phyloP scores from a whole-genome alignment of 2,888 invertebrate species.

The Notocelia uddmanniana region DNA sequence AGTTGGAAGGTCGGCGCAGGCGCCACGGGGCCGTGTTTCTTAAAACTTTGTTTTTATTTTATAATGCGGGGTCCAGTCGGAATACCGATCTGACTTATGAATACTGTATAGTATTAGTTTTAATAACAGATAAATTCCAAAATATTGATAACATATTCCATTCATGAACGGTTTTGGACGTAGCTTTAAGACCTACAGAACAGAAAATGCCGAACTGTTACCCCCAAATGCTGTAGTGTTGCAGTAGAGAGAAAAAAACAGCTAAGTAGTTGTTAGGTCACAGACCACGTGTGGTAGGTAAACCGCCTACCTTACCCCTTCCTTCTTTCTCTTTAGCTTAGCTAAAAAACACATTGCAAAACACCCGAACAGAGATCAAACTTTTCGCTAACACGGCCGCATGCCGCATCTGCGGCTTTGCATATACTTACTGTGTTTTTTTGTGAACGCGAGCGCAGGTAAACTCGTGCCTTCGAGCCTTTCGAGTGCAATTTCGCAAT shows the following conservation, averaged over 20 bases:
- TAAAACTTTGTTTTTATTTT: constrained; percentile 79
- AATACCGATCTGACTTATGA: constrained; percentile 65
- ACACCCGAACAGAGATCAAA: background rate
- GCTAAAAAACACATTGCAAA: background rate
- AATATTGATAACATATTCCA: constrained; percentile 6
- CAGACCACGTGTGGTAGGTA: too few species aligned
- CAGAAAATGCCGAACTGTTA: too few species aligned
- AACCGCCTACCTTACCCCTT: too few species aligned
- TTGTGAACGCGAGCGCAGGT: constrained; percentile 31
- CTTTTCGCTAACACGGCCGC: constrained; percentile 4
- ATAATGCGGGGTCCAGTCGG: constrained; percentile 74
- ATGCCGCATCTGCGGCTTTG: constrained; percentile 9
- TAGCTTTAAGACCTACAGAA: too few species aligned
- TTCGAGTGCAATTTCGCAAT: constrained; percentile 57
- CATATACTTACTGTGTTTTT: constrained; percentile 43
- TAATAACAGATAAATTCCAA: constrained; percentile 46
- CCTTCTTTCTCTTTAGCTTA: too few species aligned
- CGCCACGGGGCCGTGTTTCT: constrained; percentile 79
- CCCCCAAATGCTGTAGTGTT: too few species aligned
- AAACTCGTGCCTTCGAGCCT: constrained; percentile 35
- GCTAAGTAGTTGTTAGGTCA: too few species aligned
- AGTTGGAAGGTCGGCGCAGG: constrained; percentile 63
- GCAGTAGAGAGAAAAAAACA: too few species aligned
- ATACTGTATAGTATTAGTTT: constrained; percentile 54
- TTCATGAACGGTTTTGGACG: background rate